Conservation (phyloP, 2,113 vertebrate species). For the Deroptyus accipitrinus region DNA sequence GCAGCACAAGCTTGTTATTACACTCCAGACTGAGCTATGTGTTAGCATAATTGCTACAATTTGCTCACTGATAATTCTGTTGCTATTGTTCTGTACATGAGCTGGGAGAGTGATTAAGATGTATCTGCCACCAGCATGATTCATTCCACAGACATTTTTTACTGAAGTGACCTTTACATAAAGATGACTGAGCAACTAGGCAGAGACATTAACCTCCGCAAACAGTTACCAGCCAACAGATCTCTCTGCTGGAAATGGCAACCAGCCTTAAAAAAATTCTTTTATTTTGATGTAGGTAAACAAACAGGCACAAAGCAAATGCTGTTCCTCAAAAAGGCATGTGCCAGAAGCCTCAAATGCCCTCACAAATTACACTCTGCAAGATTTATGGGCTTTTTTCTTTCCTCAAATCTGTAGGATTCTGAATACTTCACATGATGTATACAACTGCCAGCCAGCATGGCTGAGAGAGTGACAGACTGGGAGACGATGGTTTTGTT, state of each 20-base stretch:
- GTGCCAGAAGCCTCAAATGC: slow-evolving; percentile 15
- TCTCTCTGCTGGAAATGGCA: slow-evolving; percentile 49
- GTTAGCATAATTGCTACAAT: slow-evolving; percentile 70
- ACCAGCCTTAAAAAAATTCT: not conserved
- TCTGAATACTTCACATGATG: not conserved
- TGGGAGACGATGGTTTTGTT: not conserved
- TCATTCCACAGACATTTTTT: slow-evolving; percentile 64
- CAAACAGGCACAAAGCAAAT: not conserved
- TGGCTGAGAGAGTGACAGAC: not conserved
- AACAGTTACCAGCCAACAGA: slow-evolving; percentile 63
- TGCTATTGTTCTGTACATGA: slow-evolving; percentile 59
- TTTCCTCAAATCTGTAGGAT: not conserved
- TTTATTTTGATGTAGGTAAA: not conserved
- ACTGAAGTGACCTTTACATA: slow-evolving; percentile 63
- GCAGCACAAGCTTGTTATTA: slow-evolving; percentile 51
- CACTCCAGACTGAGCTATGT: slow-evolving; percentile 35
- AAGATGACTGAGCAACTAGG: slow-evolving; percentile 49
- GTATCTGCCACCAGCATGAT: slow-evolving; percentile 62
- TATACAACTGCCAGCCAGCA: not conserved
- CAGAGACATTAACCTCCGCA: slow-evolving; percentile 66
- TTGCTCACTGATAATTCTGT: slow-evolving; percentile 65
- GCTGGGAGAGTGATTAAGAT: slow-evolving; percentile 47
- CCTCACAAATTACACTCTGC: not conserved
- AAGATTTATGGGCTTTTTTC: not conserved
- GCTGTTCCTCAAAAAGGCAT: not conserved